A percentile compares a stretch with the other conserved stretches of the same genome.
phyloP scores from a whole-genome alignment of 2,113 vertebrate species.

The Chrysochloris asiatica region DNA sequence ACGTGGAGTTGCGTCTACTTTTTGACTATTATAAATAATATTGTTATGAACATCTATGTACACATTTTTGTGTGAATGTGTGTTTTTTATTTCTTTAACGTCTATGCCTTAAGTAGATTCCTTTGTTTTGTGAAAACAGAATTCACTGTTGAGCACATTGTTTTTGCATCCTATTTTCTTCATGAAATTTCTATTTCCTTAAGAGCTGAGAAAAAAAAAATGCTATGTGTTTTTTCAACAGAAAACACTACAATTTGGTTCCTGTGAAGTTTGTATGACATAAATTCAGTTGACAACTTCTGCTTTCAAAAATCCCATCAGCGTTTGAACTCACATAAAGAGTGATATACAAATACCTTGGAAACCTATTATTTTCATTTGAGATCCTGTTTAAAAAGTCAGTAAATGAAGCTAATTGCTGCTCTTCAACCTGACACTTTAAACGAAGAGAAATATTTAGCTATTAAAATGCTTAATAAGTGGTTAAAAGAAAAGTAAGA shows the following conservation, averaged over 20 bases:
- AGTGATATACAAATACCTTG: neutral
- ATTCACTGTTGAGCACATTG: neutral
- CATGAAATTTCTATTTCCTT: slow-evolving; percentile 32
- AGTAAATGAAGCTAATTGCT: neutral
- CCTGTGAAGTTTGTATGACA: slow-evolving; percentile 8
- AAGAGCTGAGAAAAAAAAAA: neutral
- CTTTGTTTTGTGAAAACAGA: slow-evolving; percentile 19
- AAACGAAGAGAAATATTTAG: neutral
- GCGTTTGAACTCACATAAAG: neutral
- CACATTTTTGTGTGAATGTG: neutral
- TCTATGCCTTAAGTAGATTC: neutral
- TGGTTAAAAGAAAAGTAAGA: slow-evolving; percentile 41
- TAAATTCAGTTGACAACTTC: slow-evolving; percentile 42
- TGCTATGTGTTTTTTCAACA: neutral
- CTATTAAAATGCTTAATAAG: slow-evolving; percentile 50
- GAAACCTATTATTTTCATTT: neutral
- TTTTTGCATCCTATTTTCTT: neutral
- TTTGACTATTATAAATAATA: neutral
- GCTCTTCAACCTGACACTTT: neutral
- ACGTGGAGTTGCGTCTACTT: neutral
- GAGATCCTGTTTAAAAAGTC: neutral
- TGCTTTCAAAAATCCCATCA: neutral
- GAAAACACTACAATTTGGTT: neutral
- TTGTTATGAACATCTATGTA: neutral
- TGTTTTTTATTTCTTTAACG: neutral